Evolutionary conservation across 2,888 invertebrate species (phyloP).

Genomic region (Ypsolopha scabrella): DNA sequence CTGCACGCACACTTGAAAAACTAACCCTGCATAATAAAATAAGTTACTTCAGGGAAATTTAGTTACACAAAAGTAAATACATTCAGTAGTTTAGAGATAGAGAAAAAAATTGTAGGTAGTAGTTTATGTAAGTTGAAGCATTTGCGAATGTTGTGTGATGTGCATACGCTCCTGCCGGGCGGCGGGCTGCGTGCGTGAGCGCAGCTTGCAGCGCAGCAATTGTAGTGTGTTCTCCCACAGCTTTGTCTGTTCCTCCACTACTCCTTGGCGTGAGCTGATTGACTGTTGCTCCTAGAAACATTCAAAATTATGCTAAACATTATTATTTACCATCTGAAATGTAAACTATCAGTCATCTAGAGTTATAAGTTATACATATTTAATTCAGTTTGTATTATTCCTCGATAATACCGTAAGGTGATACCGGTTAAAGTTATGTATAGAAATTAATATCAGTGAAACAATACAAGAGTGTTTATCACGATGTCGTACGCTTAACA

Average conservation of each 20-base stretch:
- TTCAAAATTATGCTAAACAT: too few species aligned
- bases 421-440: too few species aligned
- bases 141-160: constrained; percentile 73
- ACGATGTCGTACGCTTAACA: not conserved
- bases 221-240: constrained; percentile 54
- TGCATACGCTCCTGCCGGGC: constrained; percentile 68
- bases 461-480: too few species aligned
- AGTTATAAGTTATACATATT: too few species aligned
- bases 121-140: constrained; percentile 65
- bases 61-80: not conserved
- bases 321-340: too few species aligned
- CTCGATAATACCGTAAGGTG: too few species aligned
- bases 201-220: constrained; percentile 67
- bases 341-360: too few species aligned
- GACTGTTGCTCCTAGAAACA: constrained; percentile 51
- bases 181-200: constrained; percentile 59
- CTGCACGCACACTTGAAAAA: too few species aligned
- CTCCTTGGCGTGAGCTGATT: constrained; percentile 56
- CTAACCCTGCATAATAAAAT: too few species aligned
- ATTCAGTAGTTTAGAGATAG: not conserved
- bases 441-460: too few species aligned
- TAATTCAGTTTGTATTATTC: too few species aligned
- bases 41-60: not conserved
- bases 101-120: not conserved
- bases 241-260: constrained; percentile 56